A percentile compares a stretch with the other conserved stretches of the same genome.
phyloP scores from a whole-genome alignment of 2,888 invertebrate genomes.

The Meteorus colon region DNA sequence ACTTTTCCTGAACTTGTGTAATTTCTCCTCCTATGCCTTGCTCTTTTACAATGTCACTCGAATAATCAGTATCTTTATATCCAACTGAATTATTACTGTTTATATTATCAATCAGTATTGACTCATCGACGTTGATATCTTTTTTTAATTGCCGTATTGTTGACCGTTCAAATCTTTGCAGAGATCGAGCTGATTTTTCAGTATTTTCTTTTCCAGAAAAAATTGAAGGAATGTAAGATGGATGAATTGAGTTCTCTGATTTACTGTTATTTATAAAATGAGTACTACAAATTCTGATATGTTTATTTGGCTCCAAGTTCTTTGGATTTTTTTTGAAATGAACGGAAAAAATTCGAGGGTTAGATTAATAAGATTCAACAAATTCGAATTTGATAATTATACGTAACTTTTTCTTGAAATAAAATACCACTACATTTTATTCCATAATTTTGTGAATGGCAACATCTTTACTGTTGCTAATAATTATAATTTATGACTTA shows the following conservation, averaged over 20 bases:
- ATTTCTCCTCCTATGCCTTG: not conserved
- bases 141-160: conserved; percentile 31
- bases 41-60: not conserved
- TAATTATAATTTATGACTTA: conserved; percentile 30
- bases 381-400: conserved; percentile 24
- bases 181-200: conserved; percentile 30
- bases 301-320: conserved; percentile 30
- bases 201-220: conserved; percentile 40
- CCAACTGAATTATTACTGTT: conserved; percentile 1
- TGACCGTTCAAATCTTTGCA: conserved; percentile 38
- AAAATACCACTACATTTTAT: too few species aligned
- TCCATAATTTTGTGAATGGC: too few species aligned
- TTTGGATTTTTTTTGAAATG: conserved; percentile 5
- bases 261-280: conserved; percentile 40
- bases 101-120: not conserved
- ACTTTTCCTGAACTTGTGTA: not conserved
- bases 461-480: not conserved
- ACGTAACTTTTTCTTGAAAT: too few species aligned
- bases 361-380: conserved; percentile 14
- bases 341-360: not conserved
- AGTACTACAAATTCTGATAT: conserved; percentile 7
- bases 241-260: conserved; percentile 41
- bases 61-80: not conserved
- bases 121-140: not conserved
- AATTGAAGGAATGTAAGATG: conserved; percentile 45